Conservation (phyloP, 2,888 invertebrate genomes). For the Habroteleia sp. region DNA sequence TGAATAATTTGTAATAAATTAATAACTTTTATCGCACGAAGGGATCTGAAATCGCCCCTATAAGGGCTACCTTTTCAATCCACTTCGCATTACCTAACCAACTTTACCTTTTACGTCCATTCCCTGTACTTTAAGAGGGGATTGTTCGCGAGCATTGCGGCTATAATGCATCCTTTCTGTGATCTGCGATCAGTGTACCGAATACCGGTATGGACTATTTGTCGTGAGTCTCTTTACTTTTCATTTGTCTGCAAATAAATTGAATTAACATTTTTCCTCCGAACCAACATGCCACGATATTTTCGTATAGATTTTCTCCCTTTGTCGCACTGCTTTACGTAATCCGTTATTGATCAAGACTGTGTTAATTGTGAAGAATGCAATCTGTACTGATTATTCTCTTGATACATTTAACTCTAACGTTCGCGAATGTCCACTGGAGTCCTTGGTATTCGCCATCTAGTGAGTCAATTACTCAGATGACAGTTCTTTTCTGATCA, state of each 20-base stretch:
- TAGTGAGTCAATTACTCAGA: slow-evolving; percentile 81
- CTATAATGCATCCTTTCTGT: slow-evolving; percentile 69
- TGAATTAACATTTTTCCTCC: slow-evolving; percentile 12
- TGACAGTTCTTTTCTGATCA: slow-evolving; percentile 16
- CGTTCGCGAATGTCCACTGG: slow-evolving; percentile 76
- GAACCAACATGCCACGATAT: slow-evolving; percentile 19
- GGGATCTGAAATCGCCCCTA: slow-evolving; percentile 48
- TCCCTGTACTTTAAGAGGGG: slow-evolving; percentile 68
- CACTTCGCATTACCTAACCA: slow-evolving; percentile 71
- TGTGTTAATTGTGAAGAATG: slow-evolving; percentile 40
- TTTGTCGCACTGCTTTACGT: slow-evolving; percentile 23
- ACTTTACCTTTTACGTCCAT: slow-evolving; percentile 75
- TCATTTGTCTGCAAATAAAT: not conserved
- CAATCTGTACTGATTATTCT: slow-evolving; percentile 56
- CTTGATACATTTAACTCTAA: slow-evolving; percentile 83
- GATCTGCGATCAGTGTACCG: slow-evolving; percentile 80
- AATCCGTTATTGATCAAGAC: slow-evolving; percentile 14
- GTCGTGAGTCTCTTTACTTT: slow-evolving; percentile 13
- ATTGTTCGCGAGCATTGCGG: slow-evolving; percentile 66
- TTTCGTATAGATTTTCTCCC: not conserved
- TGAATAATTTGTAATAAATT: slow-evolving; percentile 45
- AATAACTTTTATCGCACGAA: slow-evolving; percentile 36
- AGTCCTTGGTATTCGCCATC: slow-evolving; percentile 82
- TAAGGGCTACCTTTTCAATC: slow-evolving; percentile 66
- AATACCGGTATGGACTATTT: slow-evolving; percentile 52